Evolutionary conservation across 2,113 vertebrate genomes (phyloP), one percentile per base, ranked within the genome.

Genomic region (Mohoua ochrocephala): DNA sequence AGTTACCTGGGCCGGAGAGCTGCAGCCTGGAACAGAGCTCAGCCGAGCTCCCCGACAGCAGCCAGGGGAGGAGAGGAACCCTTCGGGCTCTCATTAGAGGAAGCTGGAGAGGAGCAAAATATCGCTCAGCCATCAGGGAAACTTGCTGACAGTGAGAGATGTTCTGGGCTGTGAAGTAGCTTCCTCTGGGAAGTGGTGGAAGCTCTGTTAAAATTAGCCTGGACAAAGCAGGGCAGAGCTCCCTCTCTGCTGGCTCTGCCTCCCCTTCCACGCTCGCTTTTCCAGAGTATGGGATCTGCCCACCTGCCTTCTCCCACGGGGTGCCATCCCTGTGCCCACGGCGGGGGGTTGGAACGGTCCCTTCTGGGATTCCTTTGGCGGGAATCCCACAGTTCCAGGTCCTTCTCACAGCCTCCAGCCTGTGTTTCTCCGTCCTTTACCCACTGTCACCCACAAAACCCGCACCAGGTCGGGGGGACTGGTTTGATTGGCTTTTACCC

Each of bases 171-270:
- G 96, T 89, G 96, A 96, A 97, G 92, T 94, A 92, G 94, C 76
- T 96, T 97, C 96, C 96, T 97, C 68, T 78, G 88, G 96, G 96
- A 97, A 97, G 92, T 91, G 96, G 60, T 92, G 92, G 96, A 97
- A 96, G 69, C 70, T 96, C 80, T 96, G 95, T 93, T 95, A 95
- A 96, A 96, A 95, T 96, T 94, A 94, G 92, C 83, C 73, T 1
- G 79, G 75, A 71, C 80, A 45, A 81, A 91, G 69, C 76, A 11
- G 26, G 19, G n/a, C 56, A 24, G 92, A 87, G 83, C 75, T 88
- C 49, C 24, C 15, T 47, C 35, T 77, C 84, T 86, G 78, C 71
- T 63, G 35, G 26, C 59, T 26, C 33, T 39, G 26, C 20, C 60
- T 87, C 61, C 30, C 1, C 37, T 49, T 11, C 53, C 26, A 3